Percentiles rank a stretch among this genome's conserved stretches.
Conservation (phyloP, 2,797 vertebrate species). For the Xenentodon cancila region DNA sequence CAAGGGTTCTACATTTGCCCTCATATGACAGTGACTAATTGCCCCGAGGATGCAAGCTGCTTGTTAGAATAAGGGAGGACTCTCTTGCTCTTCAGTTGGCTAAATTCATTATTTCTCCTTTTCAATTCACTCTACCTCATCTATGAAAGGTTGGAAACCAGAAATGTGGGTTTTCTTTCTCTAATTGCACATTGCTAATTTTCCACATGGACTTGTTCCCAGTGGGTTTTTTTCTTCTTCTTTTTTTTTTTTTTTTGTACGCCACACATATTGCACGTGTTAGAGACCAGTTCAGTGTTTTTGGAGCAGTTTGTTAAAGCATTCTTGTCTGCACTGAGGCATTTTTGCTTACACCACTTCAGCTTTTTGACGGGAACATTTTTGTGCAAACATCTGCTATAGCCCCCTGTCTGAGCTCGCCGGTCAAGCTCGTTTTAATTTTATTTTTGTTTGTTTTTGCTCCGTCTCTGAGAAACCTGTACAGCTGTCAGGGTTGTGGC, state of each 20-base stretch:
- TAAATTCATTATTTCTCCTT: slow-evolving; percentile 85
- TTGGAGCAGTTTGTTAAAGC: slow-evolving; percentile 29
- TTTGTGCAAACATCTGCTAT: no score
- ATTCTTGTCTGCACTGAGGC: slow-evolving; percentile 13
- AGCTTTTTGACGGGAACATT: not conserved
- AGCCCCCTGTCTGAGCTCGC: no score
- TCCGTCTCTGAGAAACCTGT: slow-evolving; percentile 68
- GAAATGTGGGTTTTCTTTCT: slow-evolving; percentile 63
- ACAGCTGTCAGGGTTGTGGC: slow-evolving; percentile 74
- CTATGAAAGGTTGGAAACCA: slow-evolving; percentile 76
- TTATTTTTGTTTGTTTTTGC: slow-evolving; percentile 31
- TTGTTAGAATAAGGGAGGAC: slow-evolving; percentile 84
- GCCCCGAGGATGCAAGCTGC: slow-evolving; percentile 84
- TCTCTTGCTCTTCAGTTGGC: slow-evolving; percentile 76
- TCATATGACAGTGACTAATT: slow-evolving; percentile 89
- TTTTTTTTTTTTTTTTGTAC: slow-evolving; percentile 25
- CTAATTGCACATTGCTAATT: slow-evolving; percentile 75
- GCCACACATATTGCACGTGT: slow-evolving; percentile 25
- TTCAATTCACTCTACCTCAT: slow-evolving; percentile 79
- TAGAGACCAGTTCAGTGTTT: slow-evolving; percentile 27
- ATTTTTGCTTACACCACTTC: not conserved
- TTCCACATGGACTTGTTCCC: slow-evolving; percentile 47
- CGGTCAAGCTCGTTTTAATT: no score
- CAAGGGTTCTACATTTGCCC: slow-evolving; percentile 87
- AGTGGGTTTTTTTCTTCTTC: slow-evolving; percentile 1